These are phyloP conservation scores for Halichoeres trimaculatus DNA, from an alignment of 2,113 vertebrate genomes.

Conservation along the genomic window DNA sequence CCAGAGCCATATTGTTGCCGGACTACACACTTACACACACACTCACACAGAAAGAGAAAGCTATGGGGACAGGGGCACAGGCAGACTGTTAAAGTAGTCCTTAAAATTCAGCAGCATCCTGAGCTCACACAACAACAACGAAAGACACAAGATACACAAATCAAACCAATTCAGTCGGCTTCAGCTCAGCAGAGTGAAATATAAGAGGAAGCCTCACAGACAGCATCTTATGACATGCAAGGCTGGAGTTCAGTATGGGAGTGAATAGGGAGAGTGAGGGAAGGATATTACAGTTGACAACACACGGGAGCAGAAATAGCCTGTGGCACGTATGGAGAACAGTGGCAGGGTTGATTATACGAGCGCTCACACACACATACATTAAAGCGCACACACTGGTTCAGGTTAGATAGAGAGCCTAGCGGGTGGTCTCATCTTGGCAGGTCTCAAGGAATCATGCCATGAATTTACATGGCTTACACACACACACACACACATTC, in stretches of 20 bases:
- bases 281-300: constrained; percentile 72
- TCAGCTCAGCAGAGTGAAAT: constrained; percentile 59
- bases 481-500: constrained; percentile 15
- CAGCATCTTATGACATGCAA: constrained; percentile 67
- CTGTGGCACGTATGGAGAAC: constrained; percentile 62
- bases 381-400: neutral
- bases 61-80: neutral
- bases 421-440: constrained; percentile 43
- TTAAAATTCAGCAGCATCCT: constrained; percentile 56
- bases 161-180: constrained; percentile 53
- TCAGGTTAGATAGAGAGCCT: constrained; percentile 30
- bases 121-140: constrained; percentile 13
- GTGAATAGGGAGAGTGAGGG: constrained; percentile 55
- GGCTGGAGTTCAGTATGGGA: constrained; percentile 60
- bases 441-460: constrained; percentile 19
- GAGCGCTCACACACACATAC: constrained; percentile 30
- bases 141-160: constrained; percentile 45
- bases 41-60: constrained; percentile 9
- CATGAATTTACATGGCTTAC: constrained; percentile 38
- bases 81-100: constrained; percentile 35
- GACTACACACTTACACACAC: neutral
- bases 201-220: constrained; percentile 61
- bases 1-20: neutral
- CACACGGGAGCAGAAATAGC: constrained; percentile 71
- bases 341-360: constrained; percentile 68